These are phyloP conservation scores for Drosophila busckii DNA, from an alignment of 1,140 invertebrate species.

Conservation along the genomic window DNA sequence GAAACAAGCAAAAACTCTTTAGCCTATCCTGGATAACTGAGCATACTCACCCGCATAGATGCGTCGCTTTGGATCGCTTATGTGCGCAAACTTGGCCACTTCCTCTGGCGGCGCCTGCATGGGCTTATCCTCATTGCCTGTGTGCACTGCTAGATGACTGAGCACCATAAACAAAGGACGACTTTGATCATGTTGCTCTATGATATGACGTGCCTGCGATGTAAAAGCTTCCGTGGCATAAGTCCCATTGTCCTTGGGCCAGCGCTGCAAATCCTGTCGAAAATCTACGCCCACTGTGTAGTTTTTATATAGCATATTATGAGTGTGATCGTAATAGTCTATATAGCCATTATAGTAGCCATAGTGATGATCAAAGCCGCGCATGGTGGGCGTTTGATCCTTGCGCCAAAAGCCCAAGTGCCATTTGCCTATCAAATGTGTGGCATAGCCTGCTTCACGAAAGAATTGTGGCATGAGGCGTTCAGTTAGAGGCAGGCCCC, in stretches of 20 bases:
- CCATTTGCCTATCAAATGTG: conserved; percentile 94
- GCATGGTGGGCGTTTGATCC: conserved; percentile 86
- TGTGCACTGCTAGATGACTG: conserved; percentile 89
- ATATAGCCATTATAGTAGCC: conserved; percentile 91
- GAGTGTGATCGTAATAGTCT: conserved; percentile 89
- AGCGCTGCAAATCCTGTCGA: conserved; percentile 82
- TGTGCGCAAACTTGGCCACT: conserved; percentile 86
- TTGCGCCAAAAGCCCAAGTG: conserved; percentile 87
- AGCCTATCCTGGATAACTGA: too few species aligned
- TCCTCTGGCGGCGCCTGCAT: conserved; percentile 89
- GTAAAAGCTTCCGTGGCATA: conserved; percentile 91
- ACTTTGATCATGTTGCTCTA: conserved; percentile 83
- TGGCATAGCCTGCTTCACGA: conserved; percentile 87
- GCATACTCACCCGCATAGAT: conserved; percentile 89
- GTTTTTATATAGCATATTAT: conserved; percentile 79
- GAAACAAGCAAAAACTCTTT: neutral
- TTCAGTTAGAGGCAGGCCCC: conserved; percentile 86
- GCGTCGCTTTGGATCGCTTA: conserved; percentile 85
- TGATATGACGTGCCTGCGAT: conserved; percentile 84
- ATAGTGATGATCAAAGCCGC: conserved; percentile 91
- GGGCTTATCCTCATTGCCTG: conserved; percentile 84
- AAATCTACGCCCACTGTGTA: conserved; percentile 83
- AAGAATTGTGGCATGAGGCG: conserved; percentile 88
- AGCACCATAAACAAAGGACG: conserved; percentile 88
- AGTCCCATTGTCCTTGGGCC: conserved; percentile 81